Evolutionary conservation across 2,888 invertebrate genomes (phyloP), one percentile per base, ranked within the genome.

Genomic region (Bibio marci): DNA sequence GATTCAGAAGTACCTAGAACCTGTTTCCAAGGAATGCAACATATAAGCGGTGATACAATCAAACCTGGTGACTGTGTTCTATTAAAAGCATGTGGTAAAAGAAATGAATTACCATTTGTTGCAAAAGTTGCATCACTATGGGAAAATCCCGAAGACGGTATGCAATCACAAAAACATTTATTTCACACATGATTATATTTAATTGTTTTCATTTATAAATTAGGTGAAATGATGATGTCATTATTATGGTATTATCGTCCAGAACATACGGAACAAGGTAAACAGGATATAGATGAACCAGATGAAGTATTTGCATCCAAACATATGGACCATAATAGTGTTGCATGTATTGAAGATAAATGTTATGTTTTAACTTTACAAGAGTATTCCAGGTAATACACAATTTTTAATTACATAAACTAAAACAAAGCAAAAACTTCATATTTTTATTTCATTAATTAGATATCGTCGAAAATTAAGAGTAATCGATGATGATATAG

Each of bases 141-240:
- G 91, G 90, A 92, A 62, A 87, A 90, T 66, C 83, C 88, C 3
- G 82, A 83, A 39, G 86, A 88, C 61, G 90, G 92, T 88, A 59
- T 65, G 66, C 53, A 35, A 30, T 37, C 6, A 22, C 22, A 8
- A 22, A 22, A 22, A 22, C 8, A n/a, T n/a, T n/a, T n/a, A n/a
- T n/a, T n/a, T n/a, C n/a, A n/a, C n/a, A n/a, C n/a, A n/a, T n/a
- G n/a, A 8, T 36, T 36, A n/a, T 17, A 14, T 15, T 27, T 27
- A 4, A 14, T 15, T 22, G n/a, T 19, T 38, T 30, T 31, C 26
- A 3, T 40, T 25, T 26, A 38, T 37, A 19, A 12, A 14, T 18
- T 25, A 90, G 92, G 87, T 43, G 92, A 94, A 65, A 92, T 94
- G 90, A 91, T 91, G 90, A 83, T 94, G 67, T 90, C 90, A 4